These are phyloP conservation scores for Oxyruncus cristatus DNA, from an alignment of 2,113 vertebrate genomes.

Conservation along the genomic window DNA sequence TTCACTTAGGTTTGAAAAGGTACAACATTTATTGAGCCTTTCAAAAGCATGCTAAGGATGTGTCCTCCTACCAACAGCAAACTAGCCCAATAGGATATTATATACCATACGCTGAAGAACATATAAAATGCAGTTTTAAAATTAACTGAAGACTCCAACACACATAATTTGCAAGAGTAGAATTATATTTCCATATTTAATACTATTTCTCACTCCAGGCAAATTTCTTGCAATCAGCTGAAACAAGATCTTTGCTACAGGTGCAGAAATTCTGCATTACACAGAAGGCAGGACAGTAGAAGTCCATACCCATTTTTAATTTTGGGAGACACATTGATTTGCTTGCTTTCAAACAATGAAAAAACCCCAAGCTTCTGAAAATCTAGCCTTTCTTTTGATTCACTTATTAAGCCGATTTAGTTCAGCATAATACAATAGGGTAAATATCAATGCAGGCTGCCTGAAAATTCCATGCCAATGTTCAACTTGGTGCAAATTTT, in stretches of 20 bases:
- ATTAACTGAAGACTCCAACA: background rate
- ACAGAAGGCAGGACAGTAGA: background rate
- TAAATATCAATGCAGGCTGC: background rate
- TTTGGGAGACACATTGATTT: background rate
- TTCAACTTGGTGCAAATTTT: background rate
- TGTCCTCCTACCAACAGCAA: background rate
- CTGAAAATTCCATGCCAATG: background rate
- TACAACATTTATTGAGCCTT: background rate
- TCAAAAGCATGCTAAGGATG: background rate
- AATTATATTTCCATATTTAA: conserved; percentile 23
- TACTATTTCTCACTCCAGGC: background rate
- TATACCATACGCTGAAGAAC: background rate
- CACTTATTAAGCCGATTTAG: background rate
- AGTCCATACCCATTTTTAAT: background rate
- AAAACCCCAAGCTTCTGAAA: background rate
- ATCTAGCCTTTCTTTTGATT: background rate
- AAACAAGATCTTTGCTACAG: background rate
- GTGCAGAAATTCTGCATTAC: background rate
- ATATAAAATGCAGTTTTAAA: background rate
- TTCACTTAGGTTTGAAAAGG: background rate
- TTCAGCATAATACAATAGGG: background rate
- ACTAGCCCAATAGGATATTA: background rate
- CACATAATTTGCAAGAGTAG: background rate
- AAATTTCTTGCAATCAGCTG: background rate
- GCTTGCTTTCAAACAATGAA: background rate